A percentile compares a stretch with the other conserved stretches of the same genome.
phyloP scores from a whole-genome alignment of 2,888 invertebrate species.

The Thecocarcelia acutangulata region DNA sequence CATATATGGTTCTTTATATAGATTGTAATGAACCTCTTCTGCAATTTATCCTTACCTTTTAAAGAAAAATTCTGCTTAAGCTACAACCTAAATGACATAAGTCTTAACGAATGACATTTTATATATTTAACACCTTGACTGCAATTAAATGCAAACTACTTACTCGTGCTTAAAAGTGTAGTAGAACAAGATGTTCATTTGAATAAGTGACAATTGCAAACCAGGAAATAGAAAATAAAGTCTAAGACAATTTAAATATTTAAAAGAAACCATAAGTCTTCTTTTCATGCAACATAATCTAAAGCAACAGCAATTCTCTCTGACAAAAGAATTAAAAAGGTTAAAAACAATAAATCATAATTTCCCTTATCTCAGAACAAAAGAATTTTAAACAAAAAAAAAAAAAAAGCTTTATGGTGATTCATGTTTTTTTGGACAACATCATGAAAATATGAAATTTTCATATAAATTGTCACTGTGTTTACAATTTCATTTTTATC shows the following conservation, averaged over 20 bases:
- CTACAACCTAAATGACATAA: slow-evolving; percentile 12
- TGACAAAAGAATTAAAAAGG: slow-evolving; percentile 57
- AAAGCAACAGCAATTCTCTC: slow-evolving; percentile 27
- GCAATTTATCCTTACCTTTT: too few relatives aligned
- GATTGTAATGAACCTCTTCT: too few relatives aligned
- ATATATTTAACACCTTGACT: slow-evolving; percentile 55
- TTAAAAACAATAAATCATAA: slow-evolving; percentile 67
- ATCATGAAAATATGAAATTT: slow-evolving; percentile 40
- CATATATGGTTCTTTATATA: too few relatives aligned
- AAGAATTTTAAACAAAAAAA: slow-evolving; percentile 48
- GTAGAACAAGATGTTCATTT: slow-evolving; percentile 47
- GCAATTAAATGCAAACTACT: neutral
- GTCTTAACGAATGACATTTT: slow-evolving; percentile 46
- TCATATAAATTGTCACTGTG: slow-evolving; percentile 21
- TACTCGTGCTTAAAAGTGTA: neutral
- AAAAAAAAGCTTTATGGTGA: slow-evolving; percentile 21
- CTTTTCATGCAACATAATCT: slow-evolving; percentile 18
- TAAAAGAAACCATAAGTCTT: slow-evolving; percentile 26
- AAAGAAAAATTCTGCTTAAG: neutral
- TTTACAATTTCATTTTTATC: slow-evolving; percentile 38
- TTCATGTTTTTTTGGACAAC: neutral
- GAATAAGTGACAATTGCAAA: slow-evolving; percentile 54
- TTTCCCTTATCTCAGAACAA: slow-evolving; percentile 65
- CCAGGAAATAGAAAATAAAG: slow-evolving; percentile 19
- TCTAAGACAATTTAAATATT: slow-evolving; percentile 41